Evolutionary conservation across 30 jellyfish, hydroid and myxozoan species (phyloP).

Genomic region (Rhopilema esculentum): DNA sequence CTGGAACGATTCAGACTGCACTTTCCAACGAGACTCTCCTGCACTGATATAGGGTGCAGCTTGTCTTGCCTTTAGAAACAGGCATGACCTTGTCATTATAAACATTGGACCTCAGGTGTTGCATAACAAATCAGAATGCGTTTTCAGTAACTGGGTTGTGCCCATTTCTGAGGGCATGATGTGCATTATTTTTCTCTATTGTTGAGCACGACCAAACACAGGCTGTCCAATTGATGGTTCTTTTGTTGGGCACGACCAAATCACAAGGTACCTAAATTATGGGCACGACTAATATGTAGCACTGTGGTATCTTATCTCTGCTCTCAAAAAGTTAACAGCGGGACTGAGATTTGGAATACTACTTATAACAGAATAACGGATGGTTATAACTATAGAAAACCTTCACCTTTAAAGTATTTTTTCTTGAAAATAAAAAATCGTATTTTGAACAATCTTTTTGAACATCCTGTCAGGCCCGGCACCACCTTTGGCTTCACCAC

Average conservation of each 20-base stretch:
- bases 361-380: not conserved
- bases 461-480: not conserved
- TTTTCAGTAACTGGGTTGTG: not conserved
- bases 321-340: not conserved
- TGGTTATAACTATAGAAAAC: not conserved
- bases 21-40: not conserved
- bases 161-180: not conserved
- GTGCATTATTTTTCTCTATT: not conserved
- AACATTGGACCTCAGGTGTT: not conserved
- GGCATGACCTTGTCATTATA: not conserved
- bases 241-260: not conserved
- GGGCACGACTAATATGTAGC: not conserved
- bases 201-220: not conserved
- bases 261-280: not conserved
- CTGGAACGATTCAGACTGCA: not conserved
- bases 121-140: not conserved
- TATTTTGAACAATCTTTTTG: no score
- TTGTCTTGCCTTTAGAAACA: not conserved
- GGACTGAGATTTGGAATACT: not conserved
- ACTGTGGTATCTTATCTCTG: not conserved
- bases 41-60: not conserved
- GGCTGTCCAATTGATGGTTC: not conserved
- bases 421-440: not conserved
- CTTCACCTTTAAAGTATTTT: not conserved
- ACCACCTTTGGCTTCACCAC: not conserved